These are phyloP conservation scores for Argya squamiceps DNA, from an alignment of 2,797 vertebrate genomes.

Conservation along the genomic window DNA sequence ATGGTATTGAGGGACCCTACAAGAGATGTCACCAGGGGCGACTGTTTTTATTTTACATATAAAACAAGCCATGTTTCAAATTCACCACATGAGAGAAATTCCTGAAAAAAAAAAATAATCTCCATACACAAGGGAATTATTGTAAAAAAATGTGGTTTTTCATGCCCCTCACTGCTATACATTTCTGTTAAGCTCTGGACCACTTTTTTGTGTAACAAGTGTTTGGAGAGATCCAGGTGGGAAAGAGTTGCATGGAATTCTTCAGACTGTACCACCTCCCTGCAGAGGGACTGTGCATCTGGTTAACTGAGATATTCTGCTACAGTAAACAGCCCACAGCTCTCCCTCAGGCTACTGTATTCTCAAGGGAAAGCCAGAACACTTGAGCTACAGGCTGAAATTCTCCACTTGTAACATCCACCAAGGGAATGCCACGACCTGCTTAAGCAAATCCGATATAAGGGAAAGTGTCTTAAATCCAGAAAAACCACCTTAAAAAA, in stretches of 20 bases:
- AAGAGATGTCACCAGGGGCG: not conserved
- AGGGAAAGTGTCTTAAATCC: not conserved
- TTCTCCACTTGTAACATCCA: not conserved
- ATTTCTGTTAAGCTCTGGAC: not conserved
- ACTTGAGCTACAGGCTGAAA: not conserved
- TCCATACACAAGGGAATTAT: not conserved
- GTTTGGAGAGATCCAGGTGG: not conserved
- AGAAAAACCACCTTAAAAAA: not conserved
- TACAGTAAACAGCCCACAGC: not conserved
- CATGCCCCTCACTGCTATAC: rapidly evolving
- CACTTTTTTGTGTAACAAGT: not conserved
- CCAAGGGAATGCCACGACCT: not conserved
- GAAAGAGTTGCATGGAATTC: not conserved
- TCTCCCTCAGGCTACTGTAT: not conserved
- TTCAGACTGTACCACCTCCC: not conserved
- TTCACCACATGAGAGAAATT: not conserved
- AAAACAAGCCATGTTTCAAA: not conserved
- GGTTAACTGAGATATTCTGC: not conserved
- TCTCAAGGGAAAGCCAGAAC: not conserved
- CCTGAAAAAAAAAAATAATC: not conserved
- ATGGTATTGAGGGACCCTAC: not conserved
- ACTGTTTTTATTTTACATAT: not conserved
- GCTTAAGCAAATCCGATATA: not conserved
- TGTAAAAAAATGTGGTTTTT: not conserved
- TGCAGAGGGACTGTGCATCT: not conserved